These are phyloP conservation scores for Panzeria rudis DNA, from an alignment of 2,888 invertebrate species.

Conservation along the genomic window DNA sequence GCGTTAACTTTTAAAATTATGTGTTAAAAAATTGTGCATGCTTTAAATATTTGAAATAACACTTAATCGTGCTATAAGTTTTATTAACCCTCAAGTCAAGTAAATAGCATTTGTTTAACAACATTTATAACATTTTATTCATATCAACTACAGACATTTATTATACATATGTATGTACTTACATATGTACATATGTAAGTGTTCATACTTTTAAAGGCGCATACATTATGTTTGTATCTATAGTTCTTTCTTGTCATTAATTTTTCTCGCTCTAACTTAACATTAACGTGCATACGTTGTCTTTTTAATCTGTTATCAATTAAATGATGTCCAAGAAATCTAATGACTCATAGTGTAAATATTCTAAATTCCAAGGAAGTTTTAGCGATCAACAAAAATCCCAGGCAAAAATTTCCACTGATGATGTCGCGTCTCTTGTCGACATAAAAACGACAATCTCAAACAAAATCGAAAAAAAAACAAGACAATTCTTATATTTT, in stretches of 20 bases:
- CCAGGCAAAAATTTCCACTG: constrained; percentile 24
- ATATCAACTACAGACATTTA: constrained; percentile 25
- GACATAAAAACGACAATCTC: constrained; percentile 47
- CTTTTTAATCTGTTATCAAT: constrained; percentile 64
- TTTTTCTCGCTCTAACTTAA: constrained; percentile 11
- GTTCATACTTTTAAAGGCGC: neutral
- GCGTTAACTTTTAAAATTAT: constrained; percentile 4
- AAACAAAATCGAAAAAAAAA: constrained; percentile 16
- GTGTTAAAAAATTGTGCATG: neutral
- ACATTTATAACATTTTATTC: constrained; percentile 49
- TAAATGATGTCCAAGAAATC: constrained; percentile 62
- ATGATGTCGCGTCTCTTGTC: constrained; percentile 30
- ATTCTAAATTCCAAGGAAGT: constrained; percentile 73
- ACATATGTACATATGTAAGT: neutral
- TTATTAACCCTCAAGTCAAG: constrained; percentile 38
- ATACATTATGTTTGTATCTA: neutral
- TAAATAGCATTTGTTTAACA: constrained; percentile 44
- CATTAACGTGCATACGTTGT: constrained; percentile 8
- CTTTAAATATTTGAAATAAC: constrained; percentile 4
- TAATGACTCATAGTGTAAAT: constrained; percentile 73
- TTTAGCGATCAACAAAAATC: constrained; percentile 49
- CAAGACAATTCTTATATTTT: constrained; percentile 38
- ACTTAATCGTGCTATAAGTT: constrained; percentile 22
- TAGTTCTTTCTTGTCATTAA: constrained; percentile 9
- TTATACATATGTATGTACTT: neutral